phyloP scores from a whole-genome alignment of 2,888 invertebrate genomes.

The Andrena hattorfiana region DNA sequence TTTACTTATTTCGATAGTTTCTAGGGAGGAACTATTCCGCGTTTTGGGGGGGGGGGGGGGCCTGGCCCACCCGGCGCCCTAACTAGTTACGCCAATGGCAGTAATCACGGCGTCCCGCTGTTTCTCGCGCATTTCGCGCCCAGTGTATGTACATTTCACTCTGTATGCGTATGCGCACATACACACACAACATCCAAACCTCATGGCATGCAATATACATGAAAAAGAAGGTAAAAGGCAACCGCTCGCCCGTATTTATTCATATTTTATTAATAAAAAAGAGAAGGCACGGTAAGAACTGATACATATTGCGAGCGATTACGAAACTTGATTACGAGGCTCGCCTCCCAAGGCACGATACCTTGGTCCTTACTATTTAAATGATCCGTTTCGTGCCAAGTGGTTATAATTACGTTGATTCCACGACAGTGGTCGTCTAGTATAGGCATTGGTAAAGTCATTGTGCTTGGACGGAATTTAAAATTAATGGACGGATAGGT shows the following conservation, averaged over 20 bases:
- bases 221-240: background rate
- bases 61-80: too few relatives aligned
- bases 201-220: too few relatives aligned
- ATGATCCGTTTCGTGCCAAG: background rate
- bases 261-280: constrained; percentile 31
- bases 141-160: too few relatives aligned
- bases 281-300: constrained; percentile 8
- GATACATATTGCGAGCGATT: constrained; percentile 2
- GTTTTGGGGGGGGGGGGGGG: too few relatives aligned
- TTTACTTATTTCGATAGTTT: too few relatives aligned
- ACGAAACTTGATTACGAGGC: background rate
- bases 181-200: too few relatives aligned
- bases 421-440: background rate
- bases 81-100: too few relatives aligned
- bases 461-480: constrained; percentile 20
- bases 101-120: too few relatives aligned
- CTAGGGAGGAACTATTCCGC: too few relatives aligned
- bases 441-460: background rate
- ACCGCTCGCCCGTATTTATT: background rate
- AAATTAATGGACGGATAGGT: constrained; percentile 24
- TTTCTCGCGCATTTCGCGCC: too few relatives aligned
- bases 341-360: background rate
- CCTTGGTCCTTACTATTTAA: background rate
- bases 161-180: too few relatives aligned
- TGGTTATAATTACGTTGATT: background rate